These are phyloP conservation scores for Alouatta caraya DNA, from an alignment of 2,797 vertebrate genomes.

Conservation along the genomic window DNA sequence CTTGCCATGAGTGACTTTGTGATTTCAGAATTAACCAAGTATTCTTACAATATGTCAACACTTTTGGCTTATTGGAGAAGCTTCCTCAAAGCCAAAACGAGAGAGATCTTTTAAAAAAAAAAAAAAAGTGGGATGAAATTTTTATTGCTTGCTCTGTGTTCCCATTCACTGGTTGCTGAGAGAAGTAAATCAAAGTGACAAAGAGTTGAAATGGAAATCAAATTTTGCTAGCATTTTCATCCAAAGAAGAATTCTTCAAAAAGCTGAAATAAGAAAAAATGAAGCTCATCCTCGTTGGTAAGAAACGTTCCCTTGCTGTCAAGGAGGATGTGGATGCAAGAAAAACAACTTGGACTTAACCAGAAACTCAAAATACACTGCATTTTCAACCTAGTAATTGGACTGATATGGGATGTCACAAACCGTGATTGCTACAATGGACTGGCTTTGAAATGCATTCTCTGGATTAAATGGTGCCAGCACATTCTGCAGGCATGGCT, in stretches of 20 bases:
- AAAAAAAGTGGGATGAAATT: neutral
- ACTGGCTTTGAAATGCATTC: neutral
- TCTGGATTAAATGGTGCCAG: neutral
- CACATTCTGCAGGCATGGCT: neutral
- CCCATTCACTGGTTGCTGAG: neutral
- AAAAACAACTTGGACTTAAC: constrained; percentile 62
- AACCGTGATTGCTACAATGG: neutral
- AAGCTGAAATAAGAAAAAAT: constrained; percentile 62
- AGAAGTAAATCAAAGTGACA: constrained; percentile 74
- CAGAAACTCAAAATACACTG: constrained; percentile 32
- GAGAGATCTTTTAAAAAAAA: neutral
- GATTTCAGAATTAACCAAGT: neutral
- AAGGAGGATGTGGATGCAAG: constrained; percentile 36
- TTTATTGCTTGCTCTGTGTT: constrained; percentile 54
- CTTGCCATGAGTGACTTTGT: neutral
- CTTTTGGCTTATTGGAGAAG: neutral
- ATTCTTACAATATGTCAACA: neutral
- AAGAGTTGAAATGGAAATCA: constrained; percentile 60
- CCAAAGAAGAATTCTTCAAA: constrained; percentile 64
- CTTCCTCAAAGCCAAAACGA: constrained; percentile 5
- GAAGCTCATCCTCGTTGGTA: constrained; percentile 60
- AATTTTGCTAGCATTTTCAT: constrained; percentile 58
- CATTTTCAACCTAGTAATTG: constrained; percentile 55
- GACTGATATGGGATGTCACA: constrained; percentile 39
- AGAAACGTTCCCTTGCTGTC: constrained; percentile 62